These are phyloP conservation scores for Strongylocentrotus purpuratus DNA, from an alignment of 35 echinoderm and acorn worm species.

Conservation along the genomic window DNA sequence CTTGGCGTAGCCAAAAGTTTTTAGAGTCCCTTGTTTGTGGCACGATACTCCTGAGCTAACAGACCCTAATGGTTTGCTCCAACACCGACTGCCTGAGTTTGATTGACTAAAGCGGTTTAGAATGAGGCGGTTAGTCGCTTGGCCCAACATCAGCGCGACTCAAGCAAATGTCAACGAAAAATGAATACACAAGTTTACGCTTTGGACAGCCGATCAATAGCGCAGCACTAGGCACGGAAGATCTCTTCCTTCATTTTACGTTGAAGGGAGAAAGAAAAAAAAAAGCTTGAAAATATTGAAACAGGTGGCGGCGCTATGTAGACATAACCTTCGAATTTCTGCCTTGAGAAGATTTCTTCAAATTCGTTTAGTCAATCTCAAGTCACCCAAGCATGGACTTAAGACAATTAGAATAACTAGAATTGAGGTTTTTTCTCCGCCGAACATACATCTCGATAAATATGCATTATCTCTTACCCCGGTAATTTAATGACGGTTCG, in stretches of 20 bases:
- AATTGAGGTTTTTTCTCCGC: conserved; percentile 38
- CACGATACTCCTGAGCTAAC: conserved; percentile 34
- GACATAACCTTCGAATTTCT: conserved; percentile 54
- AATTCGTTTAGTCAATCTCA: conserved; percentile 48
- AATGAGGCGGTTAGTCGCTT: conserved; percentile 52
- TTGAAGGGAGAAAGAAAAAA: neutral
- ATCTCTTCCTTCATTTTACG: conserved; percentile 43
- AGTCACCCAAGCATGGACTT: conserved; percentile 47
- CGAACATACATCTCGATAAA: conserved; percentile 50
- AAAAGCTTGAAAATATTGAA: conserved; percentile 51
- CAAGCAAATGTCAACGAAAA: conserved; percentile 6
- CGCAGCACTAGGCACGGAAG: neutral
- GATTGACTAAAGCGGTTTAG: conserved; percentile 56
- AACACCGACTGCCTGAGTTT: conserved; percentile 42
- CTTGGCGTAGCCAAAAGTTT: neutral
- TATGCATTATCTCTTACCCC: conserved; percentile 42
- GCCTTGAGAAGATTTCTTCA: conserved; percentile 53
- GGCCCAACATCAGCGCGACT: conserved; percentile 33
- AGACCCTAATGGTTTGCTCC: conserved; percentile 35
- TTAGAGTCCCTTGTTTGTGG: neutral
- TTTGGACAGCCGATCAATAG: conserved; percentile 42
- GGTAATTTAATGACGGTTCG: conserved; percentile 38
- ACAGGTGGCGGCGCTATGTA: conserved; percentile 51
- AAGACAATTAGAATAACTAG: conserved; percentile 42
- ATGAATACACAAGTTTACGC: conserved; percentile 50